Conservation (phyloP, 2,797 vertebrate species). For the Acestrorhynchus altus region DNA sequence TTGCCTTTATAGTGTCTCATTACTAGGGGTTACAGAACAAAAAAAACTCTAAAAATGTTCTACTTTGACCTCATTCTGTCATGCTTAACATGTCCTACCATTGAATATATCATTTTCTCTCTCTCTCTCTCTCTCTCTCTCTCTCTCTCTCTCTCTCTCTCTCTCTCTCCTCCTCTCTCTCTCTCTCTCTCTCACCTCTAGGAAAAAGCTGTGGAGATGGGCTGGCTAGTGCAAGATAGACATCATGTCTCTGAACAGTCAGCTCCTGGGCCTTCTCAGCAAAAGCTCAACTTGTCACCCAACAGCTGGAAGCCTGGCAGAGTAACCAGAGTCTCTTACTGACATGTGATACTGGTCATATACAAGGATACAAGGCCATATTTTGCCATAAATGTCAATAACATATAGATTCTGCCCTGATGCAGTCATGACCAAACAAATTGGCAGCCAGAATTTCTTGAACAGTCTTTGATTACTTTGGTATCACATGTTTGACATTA, state of each 20-base stretch:
- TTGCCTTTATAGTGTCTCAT: neutral
- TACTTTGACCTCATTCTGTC: conserved; percentile 5
- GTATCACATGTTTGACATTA: no score
- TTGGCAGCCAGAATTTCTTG: no score
- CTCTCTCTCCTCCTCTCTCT: neutral
- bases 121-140: neutral
- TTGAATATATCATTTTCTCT: neutral
- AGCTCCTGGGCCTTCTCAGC: conserved; percentile 96
- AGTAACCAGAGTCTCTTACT: conserved; percentile 74
- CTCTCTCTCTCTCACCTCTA: conserved; percentile 60
- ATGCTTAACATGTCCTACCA: neutral
- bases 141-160: neutral
- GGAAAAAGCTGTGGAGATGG: conserved; percentile 97
- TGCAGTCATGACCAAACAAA: no score
- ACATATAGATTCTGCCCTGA: no score
- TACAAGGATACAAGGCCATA: no score
- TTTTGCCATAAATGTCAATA: neutral
- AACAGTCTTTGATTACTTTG: no score
- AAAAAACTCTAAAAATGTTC: neutral
- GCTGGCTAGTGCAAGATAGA: conserved; percentile 94
- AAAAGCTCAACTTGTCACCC: conserved; percentile 97
- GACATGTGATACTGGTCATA: no score
- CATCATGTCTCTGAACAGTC: conserved; percentile 97
- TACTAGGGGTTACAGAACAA: neutral
- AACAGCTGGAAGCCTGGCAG: conserved; percentile 99